phyloP scores from a whole-genome alignment of 2,113 vertebrate genomes.

The Megaceryle maxima region DNA sequence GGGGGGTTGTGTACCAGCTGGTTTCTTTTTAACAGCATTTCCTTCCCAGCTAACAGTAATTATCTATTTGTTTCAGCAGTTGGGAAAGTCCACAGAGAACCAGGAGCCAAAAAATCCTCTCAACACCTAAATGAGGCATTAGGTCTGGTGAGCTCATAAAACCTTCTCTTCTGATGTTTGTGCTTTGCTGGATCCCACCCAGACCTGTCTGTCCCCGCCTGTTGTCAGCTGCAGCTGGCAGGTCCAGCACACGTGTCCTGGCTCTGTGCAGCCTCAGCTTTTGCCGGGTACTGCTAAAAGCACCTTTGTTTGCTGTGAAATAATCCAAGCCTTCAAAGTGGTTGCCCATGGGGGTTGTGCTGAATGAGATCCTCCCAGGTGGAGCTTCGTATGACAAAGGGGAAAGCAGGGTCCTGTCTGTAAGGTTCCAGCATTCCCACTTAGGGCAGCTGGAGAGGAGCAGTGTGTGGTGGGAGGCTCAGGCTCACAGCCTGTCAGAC shows the following conservation, averaged over 20 bases:
- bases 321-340: neutral
- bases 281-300: neutral
- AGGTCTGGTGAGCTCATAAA: neutral
- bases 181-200: neutral
- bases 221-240: neutral
- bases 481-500: neutral
- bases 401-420: neutral
- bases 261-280: neutral
- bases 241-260: neutral
- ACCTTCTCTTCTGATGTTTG: neutral
- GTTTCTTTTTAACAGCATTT: neutral
- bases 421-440: neutral
- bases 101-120: neutral
- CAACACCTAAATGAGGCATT: slow-evolving; percentile 6
- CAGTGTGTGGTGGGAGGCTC: neutral
- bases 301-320: neutral
- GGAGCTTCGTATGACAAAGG: neutral
- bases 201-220: neutral
- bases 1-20: neutral
- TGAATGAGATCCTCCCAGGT: neutral
- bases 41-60: neutral
- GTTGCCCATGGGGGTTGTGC: neutral
- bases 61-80: neutral
- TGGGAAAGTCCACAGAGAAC: neutral
- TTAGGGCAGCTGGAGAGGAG: accelerated